Evolutionary conservation across 2,113 vertebrate species (phyloP), one percentile per base, ranked within the genome.

Genomic region (Nothocercus nigrocapillus): DNA sequence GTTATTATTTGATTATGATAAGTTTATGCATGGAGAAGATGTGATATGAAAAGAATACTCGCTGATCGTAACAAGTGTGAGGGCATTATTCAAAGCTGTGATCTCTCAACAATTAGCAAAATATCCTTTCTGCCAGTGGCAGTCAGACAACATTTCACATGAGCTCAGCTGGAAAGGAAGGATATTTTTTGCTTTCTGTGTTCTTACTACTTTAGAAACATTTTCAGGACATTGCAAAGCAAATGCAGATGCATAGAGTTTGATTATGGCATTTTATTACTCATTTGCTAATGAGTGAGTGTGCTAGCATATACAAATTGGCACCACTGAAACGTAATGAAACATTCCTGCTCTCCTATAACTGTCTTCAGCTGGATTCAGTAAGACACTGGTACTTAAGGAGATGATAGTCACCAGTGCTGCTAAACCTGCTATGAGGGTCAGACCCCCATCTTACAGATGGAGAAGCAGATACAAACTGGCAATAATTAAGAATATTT

Each of bases 41-140:
- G 66, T 38, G 6, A 85, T 68, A 72, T 91, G 72, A 94, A 88
- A 74, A 78, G 59, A 87, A 93, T 85, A 91, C 9, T 87, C 66
- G 70, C 67, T 91, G 88, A 82, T 91, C 82, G 51, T 77, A 88
- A 89, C 78, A 82, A 88, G 92, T 56, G 32, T 64, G 63, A 83
- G 70, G 82, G 20, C 13, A 15, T 89, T 74, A 88, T 95, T 94
- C 96, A 76, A 93, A 94, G 95, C 68, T 18, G 73, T 27, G 77
- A 42, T 90, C 67, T 94, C 81, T 90, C 66, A 82, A 82, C 72
- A 92, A 73, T 95, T 93, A 95, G 53, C 49, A 58, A 70, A 95
- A 86, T 94, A 85, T 15, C 80, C 30, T n/a, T 91, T 95, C 95
- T 95, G 68, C 85, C 91, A 90, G 68, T 95, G 88, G 80, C 59